phyloP scores from a whole-genome alignment of 2,113 vertebrate genomes.

The Phalacrocorax aristotelis region DNA sequence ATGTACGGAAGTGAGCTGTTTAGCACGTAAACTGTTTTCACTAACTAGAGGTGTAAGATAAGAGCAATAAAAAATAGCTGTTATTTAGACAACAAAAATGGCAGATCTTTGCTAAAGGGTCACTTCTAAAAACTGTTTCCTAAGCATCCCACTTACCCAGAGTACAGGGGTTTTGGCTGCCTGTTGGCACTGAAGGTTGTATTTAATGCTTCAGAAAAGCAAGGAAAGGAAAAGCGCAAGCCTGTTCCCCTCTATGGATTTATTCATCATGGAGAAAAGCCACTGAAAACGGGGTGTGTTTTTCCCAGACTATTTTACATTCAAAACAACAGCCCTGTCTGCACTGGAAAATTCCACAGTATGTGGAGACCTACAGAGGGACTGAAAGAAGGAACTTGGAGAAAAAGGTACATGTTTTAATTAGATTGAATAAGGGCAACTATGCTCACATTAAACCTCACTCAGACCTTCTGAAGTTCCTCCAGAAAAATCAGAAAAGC shows the following conservation, averaged over 20 bases:
- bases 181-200: background rate
- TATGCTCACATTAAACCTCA: background rate
- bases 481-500: background rate
- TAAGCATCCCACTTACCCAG: background rate
- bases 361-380: background rate
- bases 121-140: background rate
- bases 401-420: background rate
- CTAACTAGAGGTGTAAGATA: background rate
- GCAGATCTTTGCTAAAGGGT: background rate
- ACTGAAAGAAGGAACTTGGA: background rate
- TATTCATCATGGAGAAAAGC: slow-evolving; percentile 48
- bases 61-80: background rate
- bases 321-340: slow-evolving; percentile 55
- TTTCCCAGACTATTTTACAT: slow-evolving; percentile 47
- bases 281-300: slow-evolving; percentile 45
- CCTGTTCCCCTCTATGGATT: slow-evolving; percentile 1
- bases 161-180: background rate
- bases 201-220: background rate
- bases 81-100: background rate
- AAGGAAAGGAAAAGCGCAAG: slow-evolving; percentile 21
- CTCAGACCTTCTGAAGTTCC: background rate
- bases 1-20: background rate
- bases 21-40: background rate
- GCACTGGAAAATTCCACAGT: slow-evolving; percentile 57
- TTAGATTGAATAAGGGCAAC: background rate